Conservation (phyloP, 2,113 vertebrate species). For the Piprites chloris region DNA sequence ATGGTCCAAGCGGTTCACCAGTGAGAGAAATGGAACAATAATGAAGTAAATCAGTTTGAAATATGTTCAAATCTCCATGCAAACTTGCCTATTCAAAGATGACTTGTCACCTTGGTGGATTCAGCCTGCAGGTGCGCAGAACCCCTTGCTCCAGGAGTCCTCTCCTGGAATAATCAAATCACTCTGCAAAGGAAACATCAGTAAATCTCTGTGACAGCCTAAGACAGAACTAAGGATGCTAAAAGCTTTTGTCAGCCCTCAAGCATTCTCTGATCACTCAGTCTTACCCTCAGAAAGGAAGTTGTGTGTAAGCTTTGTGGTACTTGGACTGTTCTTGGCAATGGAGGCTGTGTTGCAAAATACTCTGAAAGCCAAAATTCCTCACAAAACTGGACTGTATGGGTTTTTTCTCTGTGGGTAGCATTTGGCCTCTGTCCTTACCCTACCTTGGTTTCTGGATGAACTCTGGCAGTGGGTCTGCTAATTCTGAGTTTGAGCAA, state of each 20-base stretch:
- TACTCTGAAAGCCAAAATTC: neutral
- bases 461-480: neutral
- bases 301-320: neutral
- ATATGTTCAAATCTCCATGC: neutral
- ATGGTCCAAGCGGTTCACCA: neutral
- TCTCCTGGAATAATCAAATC: conserved; percentile 39
- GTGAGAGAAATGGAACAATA: neutral
- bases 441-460: neutral
- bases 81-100: neutral
- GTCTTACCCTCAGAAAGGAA: conserved; percentile 22
- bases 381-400: neutral
- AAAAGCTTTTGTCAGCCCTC: conserved; percentile 50
- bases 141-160: neutral
- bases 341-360: neutral
- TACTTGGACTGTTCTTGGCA: neutral
- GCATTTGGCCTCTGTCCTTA: neutral
- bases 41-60: conserved; percentile 19
- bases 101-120: conserved; percentile 25
- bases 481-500: neutral
- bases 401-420: neutral
- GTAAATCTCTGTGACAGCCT: conserved; percentile 48
- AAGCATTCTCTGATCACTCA: neutral
- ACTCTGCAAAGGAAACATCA: neutral
- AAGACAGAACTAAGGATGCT: neutral
- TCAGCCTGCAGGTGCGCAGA: neutral